Base-by-base conservation (phyloP, 1,140 invertebrate species). In the Drusus annulatus region DNA sequence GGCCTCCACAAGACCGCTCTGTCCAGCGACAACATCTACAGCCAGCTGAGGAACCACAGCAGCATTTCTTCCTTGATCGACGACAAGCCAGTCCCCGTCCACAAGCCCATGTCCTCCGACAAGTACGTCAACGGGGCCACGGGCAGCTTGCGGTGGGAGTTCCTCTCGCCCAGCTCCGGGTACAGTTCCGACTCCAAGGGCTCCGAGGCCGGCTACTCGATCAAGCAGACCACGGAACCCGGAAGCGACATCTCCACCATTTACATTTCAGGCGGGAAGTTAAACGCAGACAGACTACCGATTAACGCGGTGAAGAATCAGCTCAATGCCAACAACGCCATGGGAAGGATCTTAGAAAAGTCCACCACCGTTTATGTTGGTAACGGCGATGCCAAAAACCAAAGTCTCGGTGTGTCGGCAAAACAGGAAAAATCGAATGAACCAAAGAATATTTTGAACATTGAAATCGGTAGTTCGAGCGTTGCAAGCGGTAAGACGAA, bases 281-380 rank as follows among this genome's bases (percentile, higher is more conserved):
- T 78, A 21, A 80, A 54, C 63, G 74, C 69, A 15, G 79, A 81
- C 13, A 69, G 68, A 73, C 16, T 78, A 6, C 78, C 83, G 4
- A 28, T 80, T 6, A 80, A 80, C 23, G 79, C 83, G 10, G 83
- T 84, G 0, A 81, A 82, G 28, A 89, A 86, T 78, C 89, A 89
- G 65, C 78, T 90, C 74, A 88, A 89, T 71, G 88, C 89, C 4
- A 89, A 90, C 79, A 90, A 90, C 84, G 87, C 88, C 1, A 88
- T 90, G 71, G 88, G 88, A 3, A 90, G 88, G 81, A 90, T 90
- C 80, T 83, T 90, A 84, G 89, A 90, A 81, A 90, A 89, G 76
- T 89, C 89, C 31, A 90, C 88, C 1, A 87, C 89, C 5, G 89
- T 89, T 31, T 87, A 89, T 76, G 87, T 87, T 3, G 88, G 89